A percentile compares a stretch with the other conserved stretches of the same genome.
Conservation (phyloP, 2,113 vertebrate species). For the Axis porcinus region DNA sequence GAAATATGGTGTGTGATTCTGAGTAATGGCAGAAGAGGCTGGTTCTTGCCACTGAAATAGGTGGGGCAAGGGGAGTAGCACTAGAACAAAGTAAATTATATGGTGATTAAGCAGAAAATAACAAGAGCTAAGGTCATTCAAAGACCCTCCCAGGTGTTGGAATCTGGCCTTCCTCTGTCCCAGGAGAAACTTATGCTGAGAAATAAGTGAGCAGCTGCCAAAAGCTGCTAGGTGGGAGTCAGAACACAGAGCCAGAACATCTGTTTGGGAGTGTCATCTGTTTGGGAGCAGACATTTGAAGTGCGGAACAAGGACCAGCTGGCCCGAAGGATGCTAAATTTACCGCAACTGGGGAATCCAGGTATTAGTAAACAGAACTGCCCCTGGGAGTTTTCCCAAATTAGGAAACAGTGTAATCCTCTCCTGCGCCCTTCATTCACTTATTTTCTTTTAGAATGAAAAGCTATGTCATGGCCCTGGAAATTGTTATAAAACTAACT, state of each 20-base stretch:
- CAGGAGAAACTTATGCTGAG: background rate
- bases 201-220: background rate
- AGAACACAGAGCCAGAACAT: background rate
- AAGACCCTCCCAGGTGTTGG: background rate
- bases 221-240: background rate
- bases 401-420: background rate
- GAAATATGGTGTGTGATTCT: background rate
- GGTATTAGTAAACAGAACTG: slow-evolving; percentile 39
- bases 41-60: background rate
- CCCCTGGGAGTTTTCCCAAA: background rate
- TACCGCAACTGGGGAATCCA: background rate
- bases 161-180: background rate
- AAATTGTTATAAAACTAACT: background rate
- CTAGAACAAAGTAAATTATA: background rate
- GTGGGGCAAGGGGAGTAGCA: background rate
- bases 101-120: slow-evolving; percentile 5
- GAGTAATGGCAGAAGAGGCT: background rate
- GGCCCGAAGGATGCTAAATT: background rate
- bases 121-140: background rate
- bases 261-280: background rate
- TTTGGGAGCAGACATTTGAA: background rate
- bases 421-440: background rate
- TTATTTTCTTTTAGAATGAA: slow-evolving; percentile 25
- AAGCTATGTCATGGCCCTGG: background rate
- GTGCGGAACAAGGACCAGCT: background rate